Evolutionary conservation across 2,797 vertebrate species (phyloP), one percentile per base, ranked within the genome.

Genomic region (Semaprochilodus insignis): DNA sequence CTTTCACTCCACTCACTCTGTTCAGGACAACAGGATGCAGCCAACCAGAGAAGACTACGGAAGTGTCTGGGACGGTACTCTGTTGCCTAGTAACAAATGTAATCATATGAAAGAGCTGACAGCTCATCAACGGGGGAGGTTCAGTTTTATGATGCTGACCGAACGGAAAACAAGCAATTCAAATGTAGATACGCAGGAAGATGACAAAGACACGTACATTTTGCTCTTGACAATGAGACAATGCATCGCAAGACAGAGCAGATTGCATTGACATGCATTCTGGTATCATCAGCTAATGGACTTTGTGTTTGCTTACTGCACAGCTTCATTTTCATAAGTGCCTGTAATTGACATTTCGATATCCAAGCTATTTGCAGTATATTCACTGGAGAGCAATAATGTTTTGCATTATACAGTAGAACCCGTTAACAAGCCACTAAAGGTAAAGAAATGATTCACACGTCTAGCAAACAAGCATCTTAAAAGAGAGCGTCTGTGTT

Each of bases 1-100:
- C 36, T 21, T n/a, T 70, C 23, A 27, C 16, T 72, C 44, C 19
- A 55, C 15, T 55, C 40, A 11, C 3, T 77, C 48, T 80, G 34
- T 23, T 80, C 36, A 60, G 69, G 74, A 81, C 54, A 77, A 55
- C 48, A 67, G 16, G 21, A 81, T 73, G 40, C 71, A 63, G 21
- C 57, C 57, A 2, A 75, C 40, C 16, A 60, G 40, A 74, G 25
- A 15, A 76, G 25, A 72, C 60, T 60, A 78, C 17, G 4, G 36
- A 66, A 81, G 83, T 77, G 65, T 82, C 78, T 60, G 4, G 66
- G 77, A 70, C 63, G 40, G 73, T 51, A 54, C 78, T 59, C 40
- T 21, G 83, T 77, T 86, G 78, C 85, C 70, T 85, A 83, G 85
- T 81, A 85, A 86, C 85, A 72, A 67, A 83, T 70, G 48, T 57